A percentile compares a stretch with the other conserved stretches of the same genome.
Evolutionary conservation across 2,888 invertebrate species (phyloP).

Genomic region (Tenthredo livida): DNA sequence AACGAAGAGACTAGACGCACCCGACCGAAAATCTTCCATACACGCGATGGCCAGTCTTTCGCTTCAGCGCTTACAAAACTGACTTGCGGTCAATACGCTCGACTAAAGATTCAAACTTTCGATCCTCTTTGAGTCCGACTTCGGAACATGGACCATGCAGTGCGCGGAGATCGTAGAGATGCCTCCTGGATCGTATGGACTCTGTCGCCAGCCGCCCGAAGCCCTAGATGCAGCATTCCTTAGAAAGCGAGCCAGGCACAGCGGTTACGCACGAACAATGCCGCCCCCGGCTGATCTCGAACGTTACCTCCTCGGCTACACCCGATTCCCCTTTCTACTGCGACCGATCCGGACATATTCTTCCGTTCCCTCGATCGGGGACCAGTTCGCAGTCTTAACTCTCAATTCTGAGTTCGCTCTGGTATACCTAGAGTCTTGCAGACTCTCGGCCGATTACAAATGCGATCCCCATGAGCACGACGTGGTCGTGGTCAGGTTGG

Average conservation of each 20-base stretch:
- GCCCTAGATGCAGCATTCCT: constrained; percentile 62
- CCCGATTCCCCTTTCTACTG: constrained; percentile 22
- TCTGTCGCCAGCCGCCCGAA: constrained; percentile 30
- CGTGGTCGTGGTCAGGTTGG: constrained; percentile 38
- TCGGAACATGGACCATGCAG: not conserved
- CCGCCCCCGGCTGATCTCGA: constrained; percentile 53
- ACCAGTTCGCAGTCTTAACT: constrained; percentile 28
- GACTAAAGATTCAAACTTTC: not conserved
- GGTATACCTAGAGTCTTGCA: not conserved
- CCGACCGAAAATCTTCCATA: not conserved
- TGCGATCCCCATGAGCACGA: constrained; percentile 42
- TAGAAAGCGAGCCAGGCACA: constrained; percentile 68
- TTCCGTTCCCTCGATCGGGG: constrained; percentile 43
- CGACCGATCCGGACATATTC: constrained; percentile 40
- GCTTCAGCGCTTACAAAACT: not conserved
- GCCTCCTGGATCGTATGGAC: constrained; percentile 26
- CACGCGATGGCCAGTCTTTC: constrained; percentile 1
- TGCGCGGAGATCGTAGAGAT: constrained; percentile 45
- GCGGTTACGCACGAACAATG: constrained; percentile 67
- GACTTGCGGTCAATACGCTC: not conserved
- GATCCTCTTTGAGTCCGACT: not conserved
- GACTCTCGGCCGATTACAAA: constrained; percentile 32
- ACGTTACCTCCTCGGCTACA: constrained; percentile 31
- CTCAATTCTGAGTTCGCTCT: not conserved
- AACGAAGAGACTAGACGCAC: not conserved